Evolutionary conservation across 2,113 vertebrate species (phyloP), one percentile per base, ranked within the genome.

Genomic region (Caloenas nicobarica): DNA sequence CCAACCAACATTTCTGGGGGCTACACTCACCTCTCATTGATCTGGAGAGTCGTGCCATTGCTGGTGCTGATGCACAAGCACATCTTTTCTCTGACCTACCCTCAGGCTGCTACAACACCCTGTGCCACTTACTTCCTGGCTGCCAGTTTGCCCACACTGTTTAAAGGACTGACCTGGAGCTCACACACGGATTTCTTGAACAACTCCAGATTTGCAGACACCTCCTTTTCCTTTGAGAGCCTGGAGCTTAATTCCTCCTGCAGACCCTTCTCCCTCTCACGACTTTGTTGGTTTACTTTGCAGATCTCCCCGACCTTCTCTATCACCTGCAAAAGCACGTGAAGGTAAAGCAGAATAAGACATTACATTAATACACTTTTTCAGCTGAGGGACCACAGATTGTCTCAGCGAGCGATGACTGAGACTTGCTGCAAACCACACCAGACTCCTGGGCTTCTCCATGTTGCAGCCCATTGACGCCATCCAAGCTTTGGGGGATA

Each of bases 151-250:
- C 36, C 22, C 56, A 26, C 11, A 34, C 38, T 2, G 2, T 4
- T 12, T 24, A 40, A 42, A 48, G 23, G 28, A 68, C 83, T 65
- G 93, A 98, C 98, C 98, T 98, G 97, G 81, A 97, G 96, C 56
- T 95, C 87, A 22, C 56, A 33, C 31, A 98, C 36, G 2, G 81
- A 76, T 3, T 44, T 62, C 86, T 70, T 86, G 62, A 98, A 88
- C 81, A 38, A 82, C 85, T 97, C 83, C 0, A 91, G 1, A 5
- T 31, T 83, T 58, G 79, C 89, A 0, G 86, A 18, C 31, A 81
- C 7, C 18, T 95, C 85, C 62, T 96, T 93, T 51, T 94, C 88
- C 31, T 88, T 91, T 1, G 10, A 13, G 0, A 24, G 48, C 81
- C 22, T 81, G 44, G 48, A 86, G 56, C 61, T 96, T 18, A 91